Base-by-base conservation (phyloP, 1,140 invertebrate genomes). In the Drosophila pseudoobscura region DNA sequence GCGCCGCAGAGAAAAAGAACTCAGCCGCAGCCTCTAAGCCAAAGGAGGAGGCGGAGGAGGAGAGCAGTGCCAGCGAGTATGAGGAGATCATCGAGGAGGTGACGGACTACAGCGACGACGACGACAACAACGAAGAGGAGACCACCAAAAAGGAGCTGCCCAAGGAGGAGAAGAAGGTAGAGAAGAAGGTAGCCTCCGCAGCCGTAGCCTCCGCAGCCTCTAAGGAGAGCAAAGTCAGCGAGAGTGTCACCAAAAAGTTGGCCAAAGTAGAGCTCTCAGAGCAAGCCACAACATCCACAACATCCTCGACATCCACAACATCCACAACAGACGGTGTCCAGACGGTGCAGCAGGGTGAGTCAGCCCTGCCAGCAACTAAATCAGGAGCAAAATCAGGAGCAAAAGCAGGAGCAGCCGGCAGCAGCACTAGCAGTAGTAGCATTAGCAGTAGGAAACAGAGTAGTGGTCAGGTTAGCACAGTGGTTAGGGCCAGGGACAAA, bases 151-250 rank as follows among this genome's bases (percentile, higher is more conserved):
- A 75, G 47, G 43, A 55, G 66, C 41, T 46, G 11, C 52, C 20
- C n/a, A 47, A 52, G 31, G 39, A 22, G 6, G 55, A 44, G 5
- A 52, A 74, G 20, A 52, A 74, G 44, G 61, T 47, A 35, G 62
- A 89, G 50, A 80, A 88, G 93, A 93, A 93, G 93, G 35, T 39
- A 39, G 35, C 35, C 35, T 13, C 35, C 35, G 11, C 4, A 13
- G 35, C 35, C 11, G 35, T 39, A 5, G 35, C 11, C 9, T 39
- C 11, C 2, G 11, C 2, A 13, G 92, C 92, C 93, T 91, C 62
- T 91, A 93, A 65, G 43, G 11, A 43, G 93, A 94, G 65, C 93
- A 94, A 78, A 92, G 95, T 78, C 93, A 95, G 83, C 93, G 94
- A 92, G 92, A 93, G 52, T 93, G 61, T 92, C 92, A 75, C 92